Conservation (phyloP, 2,797 vertebrate species). For the Lagodon rhomboides region DNA sequence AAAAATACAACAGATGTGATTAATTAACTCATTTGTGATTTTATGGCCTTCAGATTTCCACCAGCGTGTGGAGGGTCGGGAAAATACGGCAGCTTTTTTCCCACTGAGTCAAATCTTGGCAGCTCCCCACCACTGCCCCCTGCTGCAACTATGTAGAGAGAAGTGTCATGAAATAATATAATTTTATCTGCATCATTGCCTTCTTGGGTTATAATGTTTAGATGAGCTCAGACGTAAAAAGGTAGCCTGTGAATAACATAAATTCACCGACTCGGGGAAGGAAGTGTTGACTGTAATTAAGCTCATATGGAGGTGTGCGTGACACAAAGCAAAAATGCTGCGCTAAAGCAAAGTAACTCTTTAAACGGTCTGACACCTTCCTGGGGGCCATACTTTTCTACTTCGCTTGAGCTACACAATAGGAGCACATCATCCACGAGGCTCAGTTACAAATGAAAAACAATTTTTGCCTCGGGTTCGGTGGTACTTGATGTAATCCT, state of each 20-base stretch:
- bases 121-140: slow-evolving; percentile 17
- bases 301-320: slow-evolving; percentile 41
- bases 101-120: slow-evolving; percentile 37
- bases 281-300: slow-evolving; percentile 56
- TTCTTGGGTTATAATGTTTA: slow-evolving; percentile 46
- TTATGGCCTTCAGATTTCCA: slow-evolving; percentile 38
- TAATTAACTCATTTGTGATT: slow-evolving; percentile 54
- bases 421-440: slow-evolving; percentile 27
- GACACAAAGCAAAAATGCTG: slow-evolving; percentile 37
- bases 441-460: slow-evolving; percentile 46
- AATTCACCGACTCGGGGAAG: slow-evolving; percentile 37
- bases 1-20: slow-evolving; percentile 57
- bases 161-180: slow-evolving; percentile 37
- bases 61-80: neutral
- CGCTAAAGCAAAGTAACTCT: slow-evolving; percentile 33
- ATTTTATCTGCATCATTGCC: slow-evolving; percentile 48
- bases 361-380: slow-evolving; percentile 46
- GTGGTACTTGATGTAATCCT: slow-evolving; percentile 44
- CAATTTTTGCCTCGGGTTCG: slow-evolving; percentile 20
- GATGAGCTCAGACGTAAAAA: slow-evolving; percentile 42
- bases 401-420: slow-evolving; percentile 38
- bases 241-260: slow-evolving; percentile 41
- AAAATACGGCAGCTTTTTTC: slow-evolving; percentile 28
- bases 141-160: slow-evolving; percentile 33
- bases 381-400: slow-evolving; percentile 28